phyloP scores from a whole-genome alignment of 2,888 invertebrate species.

The Stenurella melanura region DNA sequence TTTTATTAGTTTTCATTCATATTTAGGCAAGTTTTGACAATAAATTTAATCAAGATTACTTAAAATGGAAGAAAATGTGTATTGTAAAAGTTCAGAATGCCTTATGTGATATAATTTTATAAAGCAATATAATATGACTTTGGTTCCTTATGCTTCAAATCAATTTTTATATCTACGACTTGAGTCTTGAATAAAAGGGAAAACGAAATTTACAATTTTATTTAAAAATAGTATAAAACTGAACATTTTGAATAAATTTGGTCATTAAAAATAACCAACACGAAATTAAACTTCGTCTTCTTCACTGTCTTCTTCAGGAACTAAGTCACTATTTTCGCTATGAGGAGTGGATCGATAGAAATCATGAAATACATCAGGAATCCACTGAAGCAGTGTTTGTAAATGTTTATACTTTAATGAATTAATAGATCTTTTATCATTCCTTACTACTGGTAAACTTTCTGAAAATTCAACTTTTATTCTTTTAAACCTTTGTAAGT shows the following conservation, averaged over 20 bases:
- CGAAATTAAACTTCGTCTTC: background rate
- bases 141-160: conserved; percentile 14
- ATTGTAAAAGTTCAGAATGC: background rate
- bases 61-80: background rate
- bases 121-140: conserved; percentile 11
- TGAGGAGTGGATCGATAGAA: conserved; percentile 5
- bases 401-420: conserved; percentile 7
- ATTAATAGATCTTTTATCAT: background rate
- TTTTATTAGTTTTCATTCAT: conserved; percentile 12
- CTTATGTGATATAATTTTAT: background rate
- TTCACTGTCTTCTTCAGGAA: conserved; percentile 5
- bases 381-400: background rate
- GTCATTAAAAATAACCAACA: background rate
- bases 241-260: background rate
- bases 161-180: conserved; percentile 5
- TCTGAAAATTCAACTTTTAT: background rate
- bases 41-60: conserved; percentile 7
- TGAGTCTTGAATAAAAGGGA: conserved; percentile 1
- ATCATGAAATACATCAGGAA: background rate
- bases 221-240: background rate
- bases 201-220: conserved; percentile 4
- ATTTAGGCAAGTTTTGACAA: conserved; percentile 6
- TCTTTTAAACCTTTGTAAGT: conserved; percentile 4
- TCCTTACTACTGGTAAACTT: background rate
- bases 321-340: background rate